Conservation (phyloP, 2,888 invertebrate species). For the Parthenolecanium corni region DNA sequence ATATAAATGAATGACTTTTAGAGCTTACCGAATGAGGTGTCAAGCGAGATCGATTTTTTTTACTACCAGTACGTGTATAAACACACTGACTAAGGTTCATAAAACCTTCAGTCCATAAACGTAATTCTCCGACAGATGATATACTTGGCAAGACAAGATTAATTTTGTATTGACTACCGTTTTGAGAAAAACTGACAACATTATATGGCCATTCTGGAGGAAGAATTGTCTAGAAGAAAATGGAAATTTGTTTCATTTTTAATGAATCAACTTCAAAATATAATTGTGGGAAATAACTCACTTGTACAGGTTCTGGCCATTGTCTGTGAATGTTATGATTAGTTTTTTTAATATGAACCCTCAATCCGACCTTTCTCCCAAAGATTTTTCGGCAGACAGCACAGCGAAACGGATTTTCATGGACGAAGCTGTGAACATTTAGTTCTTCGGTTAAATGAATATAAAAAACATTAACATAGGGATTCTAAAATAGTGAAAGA, state of each 20-base stretch:
- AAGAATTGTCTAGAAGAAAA: not conserved
- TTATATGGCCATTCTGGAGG: not conserved
- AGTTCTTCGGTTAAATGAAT: no score
- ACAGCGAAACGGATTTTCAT: not conserved
- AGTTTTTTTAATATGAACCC: not conserved
- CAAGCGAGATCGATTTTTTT: not conserved
- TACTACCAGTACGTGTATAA: not conserved
- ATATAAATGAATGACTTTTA: not conserved
- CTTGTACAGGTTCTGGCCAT: constrained; percentile 7
- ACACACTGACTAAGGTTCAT: not conserved
- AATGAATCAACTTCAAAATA: not conserved
- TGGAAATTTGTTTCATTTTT: not conserved
- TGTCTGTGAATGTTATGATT: not conserved
- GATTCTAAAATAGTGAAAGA: no score
- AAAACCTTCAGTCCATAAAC: not conserved
- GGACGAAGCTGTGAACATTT: not conserved
- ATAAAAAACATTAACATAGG: no score
- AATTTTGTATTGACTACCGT: not conserved
- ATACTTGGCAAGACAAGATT: not conserved
- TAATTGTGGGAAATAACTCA: not conserved
- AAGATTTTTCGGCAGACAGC: not conserved
- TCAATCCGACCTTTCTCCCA: not conserved
- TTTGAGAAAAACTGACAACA: not conserved
- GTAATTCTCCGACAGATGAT: not conserved
- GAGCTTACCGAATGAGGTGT: not conserved